Percentiles rank a stretch among this genome's conserved stretches.
phyloP scores from a whole-genome alignment of 2,888 invertebrate species.

The Agrotis ipsilon region DNA sequence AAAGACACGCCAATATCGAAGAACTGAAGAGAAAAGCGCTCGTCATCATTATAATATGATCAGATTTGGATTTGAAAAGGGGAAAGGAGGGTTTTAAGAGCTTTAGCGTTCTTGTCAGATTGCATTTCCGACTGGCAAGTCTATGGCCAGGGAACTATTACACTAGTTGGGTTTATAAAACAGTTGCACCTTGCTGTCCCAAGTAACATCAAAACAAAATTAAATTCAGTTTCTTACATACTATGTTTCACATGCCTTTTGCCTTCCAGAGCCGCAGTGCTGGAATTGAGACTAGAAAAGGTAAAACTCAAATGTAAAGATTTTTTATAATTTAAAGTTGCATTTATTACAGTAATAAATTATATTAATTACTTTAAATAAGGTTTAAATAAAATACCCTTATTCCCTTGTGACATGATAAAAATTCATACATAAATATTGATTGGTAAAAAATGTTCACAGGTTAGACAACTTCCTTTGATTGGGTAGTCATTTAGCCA shows the following conservation, averaged over 20 bases:
- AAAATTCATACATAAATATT: constrained; percentile 62
- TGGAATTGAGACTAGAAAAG: constrained; percentile 11
- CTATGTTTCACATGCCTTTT: too few relatives aligned
- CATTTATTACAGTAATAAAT: constrained; percentile 72
- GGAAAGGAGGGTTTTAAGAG: not conserved
- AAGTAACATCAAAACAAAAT: too few relatives aligned
- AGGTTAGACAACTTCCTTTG: constrained; percentile 75
- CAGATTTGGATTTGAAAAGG: too few relatives aligned
- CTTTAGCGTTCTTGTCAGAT: not conserved
- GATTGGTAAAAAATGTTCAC: constrained; percentile 69
- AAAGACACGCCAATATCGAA: not conserved
- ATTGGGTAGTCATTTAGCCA: constrained; percentile 89
- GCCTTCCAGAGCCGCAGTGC: too few relatives aligned
- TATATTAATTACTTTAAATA: constrained; percentile 80
- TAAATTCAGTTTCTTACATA: too few relatives aligned
- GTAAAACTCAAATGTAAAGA: constrained; percentile 30
- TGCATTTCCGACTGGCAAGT: not conserved
- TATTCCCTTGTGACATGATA: constrained; percentile 73
- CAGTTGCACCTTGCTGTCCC: not conserved
- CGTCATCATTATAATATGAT: too few relatives aligned
- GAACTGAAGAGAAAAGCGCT: too few relatives aligned
- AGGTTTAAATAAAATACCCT: constrained; percentile 76
- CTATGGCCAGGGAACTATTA: not conserved
- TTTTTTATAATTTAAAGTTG: constrained; percentile 60
- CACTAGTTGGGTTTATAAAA: not conserved